Evolutionary conservation across 2,888 invertebrate genomes (phyloP).

Genomic region (Strigamia crassipes): DNA sequence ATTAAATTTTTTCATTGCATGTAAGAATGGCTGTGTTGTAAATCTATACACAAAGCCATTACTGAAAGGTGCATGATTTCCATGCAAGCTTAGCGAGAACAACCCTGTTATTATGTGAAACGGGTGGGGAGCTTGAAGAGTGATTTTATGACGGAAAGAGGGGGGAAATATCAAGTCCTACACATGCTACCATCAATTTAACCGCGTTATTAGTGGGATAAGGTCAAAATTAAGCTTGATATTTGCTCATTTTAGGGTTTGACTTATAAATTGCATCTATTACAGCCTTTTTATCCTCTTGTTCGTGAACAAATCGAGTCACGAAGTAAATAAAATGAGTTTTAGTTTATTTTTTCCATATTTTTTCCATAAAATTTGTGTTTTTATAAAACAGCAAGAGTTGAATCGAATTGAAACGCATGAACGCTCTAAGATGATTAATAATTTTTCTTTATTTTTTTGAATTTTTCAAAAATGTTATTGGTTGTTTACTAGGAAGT

Average conservation of each 20-base stretch:
- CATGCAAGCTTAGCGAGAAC: not conserved
- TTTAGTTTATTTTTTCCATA: too few species aligned
- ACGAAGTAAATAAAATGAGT: not conserved
- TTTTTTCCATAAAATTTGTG: too few species aligned
- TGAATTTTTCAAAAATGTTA: not conserved
- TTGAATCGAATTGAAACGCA: not conserved
- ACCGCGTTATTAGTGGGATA: not conserved
- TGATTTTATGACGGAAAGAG: not conserved
- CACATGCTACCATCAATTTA: slow-evolving; percentile 2
- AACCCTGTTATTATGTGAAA: not conserved
- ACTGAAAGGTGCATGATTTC: slow-evolving; percentile 10
- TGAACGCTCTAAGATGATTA: not conserved
- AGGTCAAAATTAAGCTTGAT: not conserved
- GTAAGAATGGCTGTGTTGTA: not conserved
- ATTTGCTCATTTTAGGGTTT: not conserved
- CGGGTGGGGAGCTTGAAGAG: not conserved
- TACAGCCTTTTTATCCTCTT: not conserved
- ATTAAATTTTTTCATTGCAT: too few species aligned
- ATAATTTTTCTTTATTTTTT: not conserved
- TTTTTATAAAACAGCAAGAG: too few species aligned
- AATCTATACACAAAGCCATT: not conserved
- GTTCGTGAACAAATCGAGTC: not conserved
- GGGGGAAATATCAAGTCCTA: not conserved
- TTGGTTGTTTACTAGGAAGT: not conserved
- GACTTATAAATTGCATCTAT: not conserved